phyloP scores from a whole-genome alignment of 2,888 invertebrate species.

The Loripinus fragilis region DNA sequence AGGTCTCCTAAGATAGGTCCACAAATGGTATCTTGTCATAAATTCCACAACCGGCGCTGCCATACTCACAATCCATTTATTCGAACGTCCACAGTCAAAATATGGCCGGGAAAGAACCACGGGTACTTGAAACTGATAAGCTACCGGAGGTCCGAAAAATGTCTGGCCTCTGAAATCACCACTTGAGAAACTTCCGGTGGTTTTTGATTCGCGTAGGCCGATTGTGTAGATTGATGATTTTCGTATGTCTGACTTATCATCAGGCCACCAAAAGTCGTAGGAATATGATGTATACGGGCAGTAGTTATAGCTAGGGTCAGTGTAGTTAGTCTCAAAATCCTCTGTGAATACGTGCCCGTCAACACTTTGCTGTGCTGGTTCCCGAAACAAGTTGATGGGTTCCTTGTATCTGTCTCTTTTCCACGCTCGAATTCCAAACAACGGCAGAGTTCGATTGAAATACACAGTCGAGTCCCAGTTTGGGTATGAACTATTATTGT shows the following conservation, averaged over 20 bases:
- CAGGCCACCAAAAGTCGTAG: conserved; percentile 41
- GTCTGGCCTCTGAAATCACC: conserved; percentile 65
- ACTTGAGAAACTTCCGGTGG: conserved; percentile 71
- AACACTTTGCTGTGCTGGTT: conserved; percentile 94
- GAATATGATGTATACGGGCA: conserved; percentile 31
- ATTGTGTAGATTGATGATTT: conserved; percentile 61
- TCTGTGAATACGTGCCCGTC: conserved; percentile 84
- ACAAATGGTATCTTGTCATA: conserved; percentile 87
- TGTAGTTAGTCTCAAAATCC: conserved; percentile 90
- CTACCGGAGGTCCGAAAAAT: conserved; percentile 78
- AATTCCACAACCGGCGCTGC: conserved; percentile 97
- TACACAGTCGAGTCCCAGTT: conserved; percentile 88
- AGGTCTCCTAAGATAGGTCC: conserved; percentile 74
- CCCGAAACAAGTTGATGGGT: conserved; percentile 95
- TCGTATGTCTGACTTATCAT: conserved; percentile 49
- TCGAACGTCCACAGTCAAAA: conserved; percentile 96
- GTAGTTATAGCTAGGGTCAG: conserved; percentile 80
- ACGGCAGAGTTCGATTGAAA: conserved; percentile 96
- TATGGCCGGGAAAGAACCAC: conserved; percentile 97
- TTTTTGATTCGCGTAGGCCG: conserved; percentile 77
- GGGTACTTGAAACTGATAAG: conserved; percentile 87
- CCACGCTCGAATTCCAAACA: conserved; percentile 96
- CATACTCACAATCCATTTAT: conserved; percentile 97
- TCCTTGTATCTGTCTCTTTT: conserved; percentile 85
- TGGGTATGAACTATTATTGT: conserved; percentile 96